Conservation (phyloP, 1,140 invertebrate genomes). For the Papilio machaon region DNA sequence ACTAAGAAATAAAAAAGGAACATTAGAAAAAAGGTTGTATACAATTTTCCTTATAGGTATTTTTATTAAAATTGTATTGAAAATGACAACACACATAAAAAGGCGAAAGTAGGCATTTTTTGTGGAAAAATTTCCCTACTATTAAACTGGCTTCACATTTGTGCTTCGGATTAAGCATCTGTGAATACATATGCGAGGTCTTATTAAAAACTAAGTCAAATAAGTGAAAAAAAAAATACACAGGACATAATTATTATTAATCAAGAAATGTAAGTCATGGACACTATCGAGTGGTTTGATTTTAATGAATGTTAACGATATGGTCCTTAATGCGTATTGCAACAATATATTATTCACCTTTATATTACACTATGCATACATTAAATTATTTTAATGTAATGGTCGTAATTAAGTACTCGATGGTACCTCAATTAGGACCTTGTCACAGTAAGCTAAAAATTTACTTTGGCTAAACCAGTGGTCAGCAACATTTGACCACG, state of each 20-base stretch:
- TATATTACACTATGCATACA: background rate
- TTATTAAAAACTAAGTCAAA: background rate
- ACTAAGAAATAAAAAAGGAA: no score
- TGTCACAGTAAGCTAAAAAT: background rate
- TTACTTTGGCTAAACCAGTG: background rate
- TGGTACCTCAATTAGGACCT: background rate
- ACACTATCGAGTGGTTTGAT: background rate
- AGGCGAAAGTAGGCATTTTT: no score
- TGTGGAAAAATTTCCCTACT: no score
- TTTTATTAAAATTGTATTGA: no score
- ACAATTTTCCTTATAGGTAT: no score
- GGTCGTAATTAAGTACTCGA: background rate
- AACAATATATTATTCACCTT: background rate
- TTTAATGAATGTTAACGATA: background rate
- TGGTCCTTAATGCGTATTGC: background rate
- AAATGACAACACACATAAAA: no score
- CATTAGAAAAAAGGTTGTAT: no score
- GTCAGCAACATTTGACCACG: background rate
- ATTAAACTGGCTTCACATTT: no score
- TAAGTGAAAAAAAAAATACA: background rate
- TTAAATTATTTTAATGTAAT: background rate
- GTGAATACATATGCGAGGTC: background rate
- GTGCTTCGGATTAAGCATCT: background rate
- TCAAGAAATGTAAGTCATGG: slow-evolving; percentile 12
- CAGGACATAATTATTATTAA: slow-evolving; percentile 10